phyloP scores from a whole-genome alignment of 1,140 invertebrate species.

The Diorhabda carinulata region DNA sequence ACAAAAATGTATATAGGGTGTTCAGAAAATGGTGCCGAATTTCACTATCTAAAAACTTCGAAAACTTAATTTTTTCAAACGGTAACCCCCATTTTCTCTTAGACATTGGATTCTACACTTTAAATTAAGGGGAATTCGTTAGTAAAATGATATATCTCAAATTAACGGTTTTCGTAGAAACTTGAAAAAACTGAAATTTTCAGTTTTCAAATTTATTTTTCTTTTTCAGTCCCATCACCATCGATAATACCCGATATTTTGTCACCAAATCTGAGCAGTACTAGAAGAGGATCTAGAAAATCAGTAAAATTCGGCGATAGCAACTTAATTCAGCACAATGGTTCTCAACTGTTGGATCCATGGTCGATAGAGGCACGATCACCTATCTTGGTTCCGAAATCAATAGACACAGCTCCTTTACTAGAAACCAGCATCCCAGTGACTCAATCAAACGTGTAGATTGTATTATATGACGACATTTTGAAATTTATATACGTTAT shows the following conservation, averaged over 20 bases:
- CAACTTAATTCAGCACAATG: constrained; percentile 33
- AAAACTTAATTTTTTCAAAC: too few species aligned
- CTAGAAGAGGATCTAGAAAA: constrained; percentile 39
- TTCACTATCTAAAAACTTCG: too few species aligned
- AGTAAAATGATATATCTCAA: too few species aligned
- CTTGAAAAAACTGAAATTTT: background rate
- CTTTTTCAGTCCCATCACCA: constrained; percentile 13
- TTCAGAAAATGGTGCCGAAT: too few species aligned
- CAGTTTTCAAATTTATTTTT: background rate
- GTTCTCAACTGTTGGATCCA: constrained; percentile 38
- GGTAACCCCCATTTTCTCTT: too few species aligned
- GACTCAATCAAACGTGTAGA: constrained; percentile 27
- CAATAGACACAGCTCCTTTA: constrained; percentile 40
- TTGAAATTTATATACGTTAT: constrained; percentile 12
- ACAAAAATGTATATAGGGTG: too few species aligned
- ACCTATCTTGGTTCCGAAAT: constrained; percentile 28
- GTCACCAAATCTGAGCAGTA: constrained; percentile 35
- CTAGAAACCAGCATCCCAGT: constrained; percentile 34
- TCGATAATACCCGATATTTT: constrained; percentile 17
- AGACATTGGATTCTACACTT: too few species aligned
- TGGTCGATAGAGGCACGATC: constrained; percentile 39
- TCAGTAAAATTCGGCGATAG: constrained; percentile 45
- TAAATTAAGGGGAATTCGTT: too few species aligned
- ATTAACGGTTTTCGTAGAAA: too few species aligned
- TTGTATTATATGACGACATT: background rate